These are phyloP conservation scores for Prorops nasuta DNA, from an alignment of 1,140 invertebrate genomes.

Conservation along the genomic window DNA sequence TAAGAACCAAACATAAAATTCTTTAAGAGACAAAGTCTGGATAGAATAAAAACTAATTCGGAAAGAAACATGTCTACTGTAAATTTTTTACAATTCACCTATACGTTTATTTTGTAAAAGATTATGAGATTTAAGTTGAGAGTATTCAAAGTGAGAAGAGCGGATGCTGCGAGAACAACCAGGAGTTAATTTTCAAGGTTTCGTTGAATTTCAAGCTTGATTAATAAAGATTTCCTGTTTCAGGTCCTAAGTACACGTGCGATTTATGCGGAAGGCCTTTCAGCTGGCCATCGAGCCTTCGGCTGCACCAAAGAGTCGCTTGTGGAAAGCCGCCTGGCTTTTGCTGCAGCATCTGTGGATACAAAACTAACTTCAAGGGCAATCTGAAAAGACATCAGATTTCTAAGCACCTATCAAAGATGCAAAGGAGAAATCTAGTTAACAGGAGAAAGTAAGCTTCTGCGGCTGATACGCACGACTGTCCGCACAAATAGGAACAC, in stretches of 20 bases:
- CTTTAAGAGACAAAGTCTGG: no score
- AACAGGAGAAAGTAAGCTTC: slow-evolving; percentile 9
- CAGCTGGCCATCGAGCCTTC: slow-evolving; percentile 49
- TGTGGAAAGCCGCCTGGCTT: slow-evolving; percentile 54
- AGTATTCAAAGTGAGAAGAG: not conserved
- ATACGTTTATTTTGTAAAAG: not conserved
- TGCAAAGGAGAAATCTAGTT: slow-evolving; percentile 17
- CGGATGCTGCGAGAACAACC: not conserved
- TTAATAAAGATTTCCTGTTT: slow-evolving; percentile 36
- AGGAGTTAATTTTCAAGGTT: not conserved
- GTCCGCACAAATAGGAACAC: no score
- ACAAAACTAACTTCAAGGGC: slow-evolving; percentile 59
- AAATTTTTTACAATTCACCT: not conserved
- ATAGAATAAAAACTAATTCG: no score
- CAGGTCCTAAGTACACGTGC: slow-evolving; percentile 40
- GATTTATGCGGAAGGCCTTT: slow-evolving; percentile 48
- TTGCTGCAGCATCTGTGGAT: slow-evolving; percentile 47
- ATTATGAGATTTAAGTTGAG: not conserved
- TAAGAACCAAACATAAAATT: slow-evolving; percentile 42
- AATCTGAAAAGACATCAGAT: slow-evolving; percentile 58
- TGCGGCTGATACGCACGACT: no score
- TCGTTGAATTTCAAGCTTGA: not conserved
- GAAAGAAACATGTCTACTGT: not conserved
- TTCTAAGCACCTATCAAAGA: slow-evolving; percentile 36
- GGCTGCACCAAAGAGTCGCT: slow-evolving; percentile 53